A percentile compares a stretch with the other conserved stretches of the same genome.
phyloP scores from a whole-genome alignment of 2,888 invertebrate genomes.

The Ochropleura leucogaster region DNA sequence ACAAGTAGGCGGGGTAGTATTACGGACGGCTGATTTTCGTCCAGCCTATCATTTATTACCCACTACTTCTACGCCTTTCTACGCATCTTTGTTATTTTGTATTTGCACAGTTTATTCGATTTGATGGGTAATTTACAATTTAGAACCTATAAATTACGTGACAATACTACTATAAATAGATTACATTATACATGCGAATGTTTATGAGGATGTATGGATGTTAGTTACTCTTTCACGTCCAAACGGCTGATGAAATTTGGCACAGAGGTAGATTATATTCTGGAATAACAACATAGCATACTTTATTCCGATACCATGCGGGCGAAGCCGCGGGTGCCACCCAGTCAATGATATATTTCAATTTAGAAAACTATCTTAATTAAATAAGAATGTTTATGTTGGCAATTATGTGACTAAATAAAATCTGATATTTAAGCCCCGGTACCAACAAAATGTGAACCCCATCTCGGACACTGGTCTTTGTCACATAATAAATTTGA shows the following conservation, averaged over 20 bases:
- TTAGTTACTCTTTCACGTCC: no score
- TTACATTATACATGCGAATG: no score
- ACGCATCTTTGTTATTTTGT: no score
- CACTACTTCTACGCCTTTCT: neutral
- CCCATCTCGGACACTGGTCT: neutral
- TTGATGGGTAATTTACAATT: constrained; percentile 14
- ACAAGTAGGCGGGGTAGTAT: constrained; percentile 17
- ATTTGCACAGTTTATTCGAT: no score
- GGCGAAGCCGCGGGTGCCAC: no score
- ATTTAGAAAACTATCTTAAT: neutral
- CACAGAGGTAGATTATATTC: no score
- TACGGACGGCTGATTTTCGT: constrained; percentile 21
- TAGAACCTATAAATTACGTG: neutral
- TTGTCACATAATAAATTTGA: neutral
- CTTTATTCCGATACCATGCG: no score
- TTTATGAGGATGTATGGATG: no score
- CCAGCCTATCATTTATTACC: constrained; percentile 17
- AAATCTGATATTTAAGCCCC: neutral
- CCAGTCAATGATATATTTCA: neutral
- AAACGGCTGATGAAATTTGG: no score
- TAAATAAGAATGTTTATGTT: no score
- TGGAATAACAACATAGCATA: no score
- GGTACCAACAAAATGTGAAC: neutral
- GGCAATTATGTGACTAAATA: neutral
- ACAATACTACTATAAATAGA: no score